These are phyloP conservation scores for Muscina levida DNA, from an alignment of 2,888 invertebrate species.

Conservation along the genomic window DNA sequence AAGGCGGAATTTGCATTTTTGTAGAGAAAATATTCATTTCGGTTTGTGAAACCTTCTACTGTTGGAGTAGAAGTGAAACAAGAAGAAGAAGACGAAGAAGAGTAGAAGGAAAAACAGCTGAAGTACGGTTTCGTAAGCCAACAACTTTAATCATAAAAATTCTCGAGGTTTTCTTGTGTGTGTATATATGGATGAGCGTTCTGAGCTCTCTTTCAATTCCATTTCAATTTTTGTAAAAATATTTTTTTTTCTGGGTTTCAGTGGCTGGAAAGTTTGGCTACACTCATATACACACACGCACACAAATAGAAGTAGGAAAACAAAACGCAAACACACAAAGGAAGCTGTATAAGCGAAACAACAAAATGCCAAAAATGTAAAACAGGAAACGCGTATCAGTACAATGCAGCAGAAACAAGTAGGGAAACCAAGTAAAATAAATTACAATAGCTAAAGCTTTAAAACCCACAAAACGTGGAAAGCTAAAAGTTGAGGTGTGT, in stretches of 20 bases:
- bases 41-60: conserved; percentile 4
- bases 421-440: conserved; percentile 35
- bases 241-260: conserved; percentile 49
- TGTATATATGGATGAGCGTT: too few species aligned
- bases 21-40: conserved; percentile 47
- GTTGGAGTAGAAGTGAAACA: too few species aligned
- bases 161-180: conserved; percentile 15
- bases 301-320: background rate
- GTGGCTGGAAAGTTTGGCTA: conserved; percentile 52
- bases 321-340: conserved; percentile 16
- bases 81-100: background rate
- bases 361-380: conserved; percentile 14
- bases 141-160: conserved; percentile 63
- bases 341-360: conserved; percentile 60
- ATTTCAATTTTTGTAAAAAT: conserved; percentile 57
- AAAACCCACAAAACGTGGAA: conserved; percentile 50
- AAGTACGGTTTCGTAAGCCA: conserved; percentile 51
- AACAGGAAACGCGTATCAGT: conserved; percentile 53
- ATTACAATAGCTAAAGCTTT: conserved; percentile 45
- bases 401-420: conserved; percentile 35
- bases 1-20: conserved; percentile 58
- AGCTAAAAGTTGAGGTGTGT: conserved; percentile 15
- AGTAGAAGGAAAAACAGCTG: background rate
- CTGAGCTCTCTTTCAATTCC: conserved; percentile 28
- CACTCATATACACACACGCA: too few species aligned